Base-by-base conservation (phyloP, 2,888 invertebrate genomes). In the Tryphoninae sp. region DNA sequence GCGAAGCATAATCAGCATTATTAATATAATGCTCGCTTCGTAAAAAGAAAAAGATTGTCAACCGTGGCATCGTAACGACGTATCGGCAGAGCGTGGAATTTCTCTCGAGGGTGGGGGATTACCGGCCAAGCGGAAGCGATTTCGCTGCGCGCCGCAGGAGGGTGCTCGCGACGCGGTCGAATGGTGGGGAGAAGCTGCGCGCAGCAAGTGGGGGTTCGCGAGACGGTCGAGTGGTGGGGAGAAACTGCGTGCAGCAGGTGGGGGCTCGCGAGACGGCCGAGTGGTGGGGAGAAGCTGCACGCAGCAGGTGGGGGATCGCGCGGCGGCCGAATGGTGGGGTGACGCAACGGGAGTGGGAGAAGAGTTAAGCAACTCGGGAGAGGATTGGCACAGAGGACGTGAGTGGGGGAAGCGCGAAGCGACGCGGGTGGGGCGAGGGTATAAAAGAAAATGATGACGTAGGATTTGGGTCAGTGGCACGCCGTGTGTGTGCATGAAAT, bases 401-500 rank as follows among this genome's bases (percentile, higher is more conserved):
- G 19, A 16, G 65, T 65, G 53, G 45, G 72, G 16, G 61, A 64
- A 16, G 49, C 53, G 51, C 40, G 40, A 58, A 59, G 65, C n/a
- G 22, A 2, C 1, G 13, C 49, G 53, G 68, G 84, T 33, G 86
- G 87, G 75, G 59, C 59, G 65, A n/a, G 40, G 67, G 61, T 58
- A 76, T 79, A 79, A 81, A 82, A 78, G 80, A 84, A 84, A 73
- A 85, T 85, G 83, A 78, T 77, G 84, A 81, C 77, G 84, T 71
- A 83, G 80, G 84, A 89, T 90, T 84, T 84, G 86, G 90, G 91
- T 91, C 88, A 91, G 91, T 91, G 87, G 91, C 82, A 88, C 91
- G 86, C 83, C 81, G 80, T 84, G 86, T 86, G 87, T 87, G 86
- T 87, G 87, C 86, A 89, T 90, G 89, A 91, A 91, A 91, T 90